phyloP scores from a whole-genome alignment of 2,797 vertebrate species.

The Zalophus californianus region DNA sequence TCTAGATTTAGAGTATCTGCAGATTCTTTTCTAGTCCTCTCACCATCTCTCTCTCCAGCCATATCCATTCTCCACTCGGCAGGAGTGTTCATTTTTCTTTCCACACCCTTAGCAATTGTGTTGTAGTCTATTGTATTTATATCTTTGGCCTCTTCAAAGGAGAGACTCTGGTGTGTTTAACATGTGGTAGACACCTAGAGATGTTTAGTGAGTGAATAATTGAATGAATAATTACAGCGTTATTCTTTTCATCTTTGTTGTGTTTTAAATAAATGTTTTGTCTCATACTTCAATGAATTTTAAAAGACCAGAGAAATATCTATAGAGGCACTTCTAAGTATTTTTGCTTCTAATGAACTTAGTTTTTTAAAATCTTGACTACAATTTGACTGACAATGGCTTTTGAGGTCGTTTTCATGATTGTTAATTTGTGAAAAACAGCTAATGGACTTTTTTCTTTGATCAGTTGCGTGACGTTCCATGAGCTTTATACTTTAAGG shows the following conservation, averaged over 20 bases:
- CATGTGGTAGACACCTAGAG: background rate
- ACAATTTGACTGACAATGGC: constrained; percentile 11
- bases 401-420: background rate
- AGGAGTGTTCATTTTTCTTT: background rate
- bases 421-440: background rate
- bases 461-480: background rate
- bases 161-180: background rate
- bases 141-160: background rate
- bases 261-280: constrained; percentile 32
- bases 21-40: background rate
- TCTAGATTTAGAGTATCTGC: background rate
- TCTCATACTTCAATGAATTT: background rate
- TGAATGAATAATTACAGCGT: background rate
- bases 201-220: background rate
- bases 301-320: constrained; percentile 35
- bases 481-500: background rate
- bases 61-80: background rate
- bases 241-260: constrained; percentile 37
- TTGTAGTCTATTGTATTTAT: background rate
- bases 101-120: background rate
- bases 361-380: constrained; percentile 6
- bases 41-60: background rate
- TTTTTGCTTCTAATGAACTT: constrained; percentile 41
- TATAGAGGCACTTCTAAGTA: background rate
- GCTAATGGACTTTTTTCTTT: background rate